These are phyloP conservation scores for Dufourea novaeangliae DNA, from an alignment of 1,140 invertebrate species.

Conservation along the genomic window DNA sequence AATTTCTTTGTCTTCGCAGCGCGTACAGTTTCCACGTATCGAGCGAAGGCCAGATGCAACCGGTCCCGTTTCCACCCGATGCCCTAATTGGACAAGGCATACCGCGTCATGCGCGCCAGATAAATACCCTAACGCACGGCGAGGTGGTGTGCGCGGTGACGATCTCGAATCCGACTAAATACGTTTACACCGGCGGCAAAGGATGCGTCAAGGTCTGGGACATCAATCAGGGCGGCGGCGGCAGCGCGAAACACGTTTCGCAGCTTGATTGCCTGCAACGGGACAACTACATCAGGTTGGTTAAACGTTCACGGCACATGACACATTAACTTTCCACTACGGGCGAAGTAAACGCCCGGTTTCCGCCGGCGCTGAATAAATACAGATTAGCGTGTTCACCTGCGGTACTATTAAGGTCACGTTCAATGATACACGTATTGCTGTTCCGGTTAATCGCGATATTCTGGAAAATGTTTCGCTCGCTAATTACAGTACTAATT, in stretches of 20 bases:
- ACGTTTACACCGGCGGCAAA: conserved; percentile 99
- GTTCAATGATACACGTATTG: conserved; percentile 15
- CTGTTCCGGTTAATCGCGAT: conserved; percentile 14
- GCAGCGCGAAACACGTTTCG: conserved; percentile 89
- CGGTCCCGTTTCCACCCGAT: conserved; percentile 98
- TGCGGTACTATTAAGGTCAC: conserved; percentile 20
- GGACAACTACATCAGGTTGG: conserved; percentile 96
- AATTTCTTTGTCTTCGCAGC: conserved; percentile 81
- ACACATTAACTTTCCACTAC: conserved; percentile 58
- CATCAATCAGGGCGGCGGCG: conserved; percentile 92
- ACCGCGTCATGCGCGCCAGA: conserved; percentile 94
- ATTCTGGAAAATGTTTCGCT: neutral
- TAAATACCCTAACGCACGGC: conserved; percentile 96
- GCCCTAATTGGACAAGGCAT: conserved; percentile 96
- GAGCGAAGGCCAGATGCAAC: conserved; percentile 94
- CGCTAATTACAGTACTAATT: neutral
- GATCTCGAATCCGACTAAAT: conserved; percentile 94
- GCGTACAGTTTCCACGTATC: conserved; percentile 97
- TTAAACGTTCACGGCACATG: conserved; percentile 55
- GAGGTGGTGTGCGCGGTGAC: conserved; percentile 95
- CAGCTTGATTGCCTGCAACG: conserved; percentile 97
- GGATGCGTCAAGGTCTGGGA: conserved; percentile 99
- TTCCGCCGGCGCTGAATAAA: conserved; percentile 56
- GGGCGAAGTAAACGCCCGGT: conserved; percentile 52
- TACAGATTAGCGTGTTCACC: conserved; percentile 44